Evolutionary conservation across 1,140 invertebrate genomes (phyloP), one percentile per base, ranked within the genome.

Genomic region (Neodiprion virginianus): DNA sequence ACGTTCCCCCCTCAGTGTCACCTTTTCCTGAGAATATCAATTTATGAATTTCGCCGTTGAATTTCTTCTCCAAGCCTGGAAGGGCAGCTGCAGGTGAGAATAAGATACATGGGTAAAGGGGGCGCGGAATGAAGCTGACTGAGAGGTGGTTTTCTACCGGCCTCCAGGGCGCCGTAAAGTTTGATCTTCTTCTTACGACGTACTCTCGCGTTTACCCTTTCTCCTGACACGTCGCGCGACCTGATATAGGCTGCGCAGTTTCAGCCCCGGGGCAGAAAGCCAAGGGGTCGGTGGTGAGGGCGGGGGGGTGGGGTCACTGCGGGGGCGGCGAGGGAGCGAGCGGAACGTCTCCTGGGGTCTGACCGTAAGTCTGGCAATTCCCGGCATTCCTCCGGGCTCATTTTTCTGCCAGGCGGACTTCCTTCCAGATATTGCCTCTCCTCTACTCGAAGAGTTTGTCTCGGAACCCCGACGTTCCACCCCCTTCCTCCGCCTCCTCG

Each of bases 111-210:
- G 28, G 5, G 28, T 2, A 40, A 40, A 40, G 28, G 28, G 28
- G 28, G 72, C 14, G 50, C 71, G 70, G 23, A 71, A 74, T 50
- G 75, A 70, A 53, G 72, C 48, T 72, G 47, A 72, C 65, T 69
- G 72, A 74, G 71, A 74, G 17, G 67, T 69, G 40, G 67, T 21
- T 21, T 65, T 47, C 67, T 69, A 69, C 11, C 23, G 75, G 78
- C 76, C 74, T 79, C n/a, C 50, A 28, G 71, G 71, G 73, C 67
- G 76, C 73, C 80, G 11, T 69, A 69, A 69, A 69, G 11, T 69
- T 69, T 21, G 67, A 47, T 69, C 67, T 21, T 69, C 67, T 69
- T 69, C 67, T 69, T 69, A 69, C 67, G 40, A 69, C 11, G 40
- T 69, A 69, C 40, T 69, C 67, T 69, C 21, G 21, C 40, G 40